Base-by-base conservation (phyloP, 1,140 invertebrate genomes). In the Drosophila serrata region DNA sequence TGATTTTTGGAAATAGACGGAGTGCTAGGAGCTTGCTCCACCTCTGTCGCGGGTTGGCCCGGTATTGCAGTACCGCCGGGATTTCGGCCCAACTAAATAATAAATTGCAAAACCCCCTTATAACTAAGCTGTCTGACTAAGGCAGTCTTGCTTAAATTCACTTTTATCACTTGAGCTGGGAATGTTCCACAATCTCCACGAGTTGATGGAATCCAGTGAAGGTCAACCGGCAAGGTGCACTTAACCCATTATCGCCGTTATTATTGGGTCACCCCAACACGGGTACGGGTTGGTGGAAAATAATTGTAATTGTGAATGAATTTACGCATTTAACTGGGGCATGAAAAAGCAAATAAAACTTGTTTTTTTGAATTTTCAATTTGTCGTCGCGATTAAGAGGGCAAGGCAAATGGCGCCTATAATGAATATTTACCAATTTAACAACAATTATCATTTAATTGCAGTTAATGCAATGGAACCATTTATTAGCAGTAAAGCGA, bases 31-130 rank as follows among this genome's bases (percentile, higher is more conserved):
- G 74, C 79, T 81, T 81, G 65, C 79, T 63, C 61, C 73, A 73
- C 79, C 75, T 82, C 60, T 75, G 63, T 79, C 60, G 29, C 75
- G 70, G 70, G 76, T 84, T 70, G 76, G 64, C 63, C 81, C 69
- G 76, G 79, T 86, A 94, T 93, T 95, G 95, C 94, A 95, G 95
- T 94, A 93, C 93, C 93, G 91, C 81, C 81, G 81, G 69, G 78
- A 80, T 58, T 76, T 80, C 70, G 51, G 76, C 69, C 77, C 77
- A 79, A 48, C 56, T 79, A 11, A 79, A 13, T 11, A 61, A 79
- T 79, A 61, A 42, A 80, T 79, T 31, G 27, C 9, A 59, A 24
- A 68, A 37, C 7, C 4, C n/a, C n/a, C n/a, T n/a, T n/a, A n/a
- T n/a, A n/a, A n/a, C n/a, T n/a, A n/a, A n/a, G n/a, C n/a, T n/a